Base-by-base conservation (phyloP, 2,888 invertebrate species). In the Drosophila cyrtoloma region DNA sequence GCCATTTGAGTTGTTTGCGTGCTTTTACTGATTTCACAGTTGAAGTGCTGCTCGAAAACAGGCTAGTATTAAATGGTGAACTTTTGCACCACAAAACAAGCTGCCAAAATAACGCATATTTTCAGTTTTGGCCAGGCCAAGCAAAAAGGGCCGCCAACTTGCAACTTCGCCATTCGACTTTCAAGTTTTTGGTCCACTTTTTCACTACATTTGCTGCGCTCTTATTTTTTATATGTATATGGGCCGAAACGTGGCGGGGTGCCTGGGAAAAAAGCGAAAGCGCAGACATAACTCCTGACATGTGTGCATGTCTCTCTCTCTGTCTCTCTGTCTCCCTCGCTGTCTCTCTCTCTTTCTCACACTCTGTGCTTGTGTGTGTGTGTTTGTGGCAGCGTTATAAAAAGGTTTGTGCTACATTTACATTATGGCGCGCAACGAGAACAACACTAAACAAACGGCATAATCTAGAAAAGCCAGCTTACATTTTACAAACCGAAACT, bases 391-490 rank as follows among this genome's bases (percentile, higher is more conserved):
- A 63, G 79, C 72, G 86, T 85, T 82, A 81, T 84, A 90, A 90
- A 90, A 88, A 88, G 90, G 87, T 89, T 90, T 88, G 87, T 87
- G 90, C 87, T 87, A 87, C 87, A 87, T 87, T 87, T 87, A 90
- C 87, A 87, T 87, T 87, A 87, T 90, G 80, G 81, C 81, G 80
- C 77, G 75, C 75, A 75, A 60, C 89, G 77, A 82, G 89, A 86
- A 84, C 82, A 85, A 82, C 89, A 84, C 77, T 77, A 75, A 75
- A 79, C 85, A 85, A 85, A 85, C 82, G 87, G 87, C 90, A 87
- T 86, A 90, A 90, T 87, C 82, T 84, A 75, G 75, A 72, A 81
- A 71, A 86, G 74, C 55, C 35, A 72, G 59, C 51, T 61, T 16
- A 55, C 73, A 72, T 35, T 28, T 12, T 42, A 12, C 2, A 60